Percentiles rank a stretch among this genome's conserved stretches.
These are phyloP conservation scores for Hemiprocne comata DNA, from an alignment of 2,113 vertebrate species.

Conservation along the genomic window DNA sequence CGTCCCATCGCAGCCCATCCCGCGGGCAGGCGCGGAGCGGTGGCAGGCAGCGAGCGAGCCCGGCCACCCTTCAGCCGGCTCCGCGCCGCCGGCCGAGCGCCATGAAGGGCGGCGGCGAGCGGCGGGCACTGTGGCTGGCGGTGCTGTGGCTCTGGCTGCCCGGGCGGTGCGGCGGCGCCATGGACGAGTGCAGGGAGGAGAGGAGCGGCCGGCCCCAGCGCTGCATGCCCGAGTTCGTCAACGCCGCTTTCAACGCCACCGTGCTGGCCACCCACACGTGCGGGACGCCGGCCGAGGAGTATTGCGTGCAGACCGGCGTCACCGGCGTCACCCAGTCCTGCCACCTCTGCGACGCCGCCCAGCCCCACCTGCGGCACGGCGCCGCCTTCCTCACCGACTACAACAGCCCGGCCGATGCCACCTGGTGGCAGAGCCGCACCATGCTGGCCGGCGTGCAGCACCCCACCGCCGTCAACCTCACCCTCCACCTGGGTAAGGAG, in stretches of 20 bases:
- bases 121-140: conserved; percentile 32
- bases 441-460: conserved; percentile 98
- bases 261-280: conserved; percentile 96
- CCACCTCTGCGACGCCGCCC: conserved; percentile 92
- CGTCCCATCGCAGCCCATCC: neutral
- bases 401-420: conserved; percentile 96
- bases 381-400: conserved; percentile 95
- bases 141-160: conserved; percentile 51
- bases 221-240: conserved; percentile 98
- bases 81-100: no score
- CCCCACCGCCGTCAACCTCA: conserved; percentile 93
- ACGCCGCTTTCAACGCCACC: conserved; percentile 95
- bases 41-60: neutral
- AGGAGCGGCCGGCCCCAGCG: conserved; percentile 81
- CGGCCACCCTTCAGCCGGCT: no score
- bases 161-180: conserved; percentile 77
- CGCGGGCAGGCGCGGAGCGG: neutral
- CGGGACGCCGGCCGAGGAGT: conserved; percentile 93
- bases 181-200: conserved; percentile 91
- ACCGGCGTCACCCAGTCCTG: conserved; percentile 98
- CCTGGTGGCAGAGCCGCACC: conserved; percentile 99
- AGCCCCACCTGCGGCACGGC: conserved; percentile 87
- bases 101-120: neutral
- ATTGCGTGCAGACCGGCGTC: conserved; percentile 98
- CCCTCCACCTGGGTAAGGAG: conserved; percentile 87